Evolutionary conservation across 2,797 vertebrate species (phyloP), one percentile per base, ranked within the genome.

Genomic region (Enteromius paludinosus): DNA sequence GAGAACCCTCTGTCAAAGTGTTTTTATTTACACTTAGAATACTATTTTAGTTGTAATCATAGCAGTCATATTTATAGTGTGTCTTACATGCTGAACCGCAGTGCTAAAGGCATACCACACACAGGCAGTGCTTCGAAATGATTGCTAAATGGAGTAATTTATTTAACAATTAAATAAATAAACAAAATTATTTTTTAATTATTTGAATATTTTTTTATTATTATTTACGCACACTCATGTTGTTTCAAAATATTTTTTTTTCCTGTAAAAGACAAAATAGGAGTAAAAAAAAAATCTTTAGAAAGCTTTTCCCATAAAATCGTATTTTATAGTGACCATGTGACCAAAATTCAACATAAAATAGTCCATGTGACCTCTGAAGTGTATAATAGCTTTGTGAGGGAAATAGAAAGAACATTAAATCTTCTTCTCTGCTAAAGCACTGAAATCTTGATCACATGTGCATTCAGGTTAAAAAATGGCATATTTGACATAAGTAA

Each of bases 31-130:
- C 45, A 68, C 5, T 15, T 61, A 1, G 43, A 45, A 45, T 45
- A 49, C 20, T 62, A 72, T 47, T 61, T 80, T 80, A 62, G 18
- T 20, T 71, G 38, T 47, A 12, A 25, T 69, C 69, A 30, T 18
- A 33, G n/a, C 52, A 25, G 79, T 47, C 23, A 23, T 59, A 17
- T 79, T 70, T 61, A 33, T 33, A 71, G 28, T n/a, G 17, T 70
- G 6, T 14, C 38, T 41, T 59, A 12, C 52, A 33, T 65, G 70
- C 30, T 35, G 28, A 61, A 56, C 8, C 68, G 18, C 62, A 68
- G n/a, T 68, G 17, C 9, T n/a, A 3, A 6, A 47, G 45, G 45
- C 47, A 25, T 3, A 35, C 5, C 35, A 2, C 11, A 74, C 30
- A 33, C 17, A 3, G 7, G 9, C n/a, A 30, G 28, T 49, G 10